Base-by-base conservation (phyloP, 2,113 vertebrate genomes). In the Lampris megalopsis region DNA sequence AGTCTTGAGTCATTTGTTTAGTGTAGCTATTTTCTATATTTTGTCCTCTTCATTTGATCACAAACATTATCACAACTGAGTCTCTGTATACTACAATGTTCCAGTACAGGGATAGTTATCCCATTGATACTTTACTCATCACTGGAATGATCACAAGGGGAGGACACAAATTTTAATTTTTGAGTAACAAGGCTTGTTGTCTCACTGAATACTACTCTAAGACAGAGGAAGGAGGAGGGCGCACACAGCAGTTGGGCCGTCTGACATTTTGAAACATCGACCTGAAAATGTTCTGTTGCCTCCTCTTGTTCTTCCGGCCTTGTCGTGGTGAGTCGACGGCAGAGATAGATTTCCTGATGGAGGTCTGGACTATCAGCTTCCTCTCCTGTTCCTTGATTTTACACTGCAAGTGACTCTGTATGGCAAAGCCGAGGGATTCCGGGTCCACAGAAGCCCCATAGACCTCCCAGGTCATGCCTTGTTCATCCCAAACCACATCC, bases 401-500 rank as follows among this genome's bases (percentile, higher is more conserved):
- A 83, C 97, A 96, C 91, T 99, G 97, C 61, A 99, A 87, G 79
- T 99, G 98, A 92, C 97, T 99, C 94, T 99, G 98, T 86, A 99
- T 99, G 40, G 98, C 98, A 5, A 99, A 94, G 9, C 98, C 98
- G 42, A 99, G 91, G 0, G 96, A 98, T 79, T 99, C 98, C 0
- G 96, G 96, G 88, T 99, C 98, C 0, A 99, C 92, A 0, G 97
- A 97, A 0, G 98, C 98, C 0, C 98, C 98, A 0, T 99, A 99
- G 58, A 99, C 98, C 81, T 99, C 98, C 98, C 98, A 99, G 0
- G 98, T 99, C 98, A 99, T 99, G 65, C 98, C 98, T 79, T 99
- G 97, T 69, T 99, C 98, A 0, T 99, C 98, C 98, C 98, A 99
- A 53, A 97, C 91, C 0, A 99, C 98, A 36, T 99, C 98, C 1